These are phyloP conservation scores for Synergus itoensis DNA, from an alignment of 2,888 invertebrate genomes.

Conservation along the genomic window DNA sequence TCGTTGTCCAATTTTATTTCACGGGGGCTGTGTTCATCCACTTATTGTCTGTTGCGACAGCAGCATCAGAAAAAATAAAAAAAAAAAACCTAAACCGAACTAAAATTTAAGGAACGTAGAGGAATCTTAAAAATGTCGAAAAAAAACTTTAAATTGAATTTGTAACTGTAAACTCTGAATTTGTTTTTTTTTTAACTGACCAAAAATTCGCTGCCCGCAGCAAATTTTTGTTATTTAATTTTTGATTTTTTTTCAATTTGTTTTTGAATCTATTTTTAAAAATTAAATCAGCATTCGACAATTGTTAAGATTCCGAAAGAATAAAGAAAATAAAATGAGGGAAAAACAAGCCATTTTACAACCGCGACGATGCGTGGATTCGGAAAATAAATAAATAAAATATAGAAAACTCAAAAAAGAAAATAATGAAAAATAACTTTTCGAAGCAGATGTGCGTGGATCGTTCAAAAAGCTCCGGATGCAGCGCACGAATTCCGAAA, in stretches of 20 bases:
- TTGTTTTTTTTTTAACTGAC: background rate
- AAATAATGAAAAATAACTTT: slow-evolving; percentile 55
- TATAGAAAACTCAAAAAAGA: slow-evolving; percentile 58
- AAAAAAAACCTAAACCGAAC: slow-evolving; percentile 44
- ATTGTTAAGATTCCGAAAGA: slow-evolving; percentile 29
- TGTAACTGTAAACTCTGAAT: background rate
- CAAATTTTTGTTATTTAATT: background rate
- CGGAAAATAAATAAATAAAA: slow-evolving; percentile 63
- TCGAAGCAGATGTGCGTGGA: slow-evolving; percentile 55
- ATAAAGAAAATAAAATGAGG: slow-evolving; percentile 67
- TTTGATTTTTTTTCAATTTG: background rate
- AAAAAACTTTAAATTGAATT: background rate
- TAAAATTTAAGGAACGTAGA: slow-evolving; percentile 44
- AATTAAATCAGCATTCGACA: background rate
- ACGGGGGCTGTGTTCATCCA: slow-evolving; percentile 52
- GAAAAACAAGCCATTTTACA: slow-evolving; percentile 70
- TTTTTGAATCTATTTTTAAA: background rate
- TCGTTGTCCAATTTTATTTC: slow-evolving; percentile 33
- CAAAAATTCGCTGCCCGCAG: slow-evolving; percentile 33
- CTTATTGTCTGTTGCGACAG: slow-evolving; percentile 39
- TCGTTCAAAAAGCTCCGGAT: slow-evolving; percentile 57
- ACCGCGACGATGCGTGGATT: slow-evolving; percentile 56
- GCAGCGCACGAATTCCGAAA: slow-evolving; percentile 54
- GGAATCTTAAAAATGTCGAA: slow-evolving; percentile 16
- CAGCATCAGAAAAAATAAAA: slow-evolving; percentile 45